These are phyloP conservation scores for Exocentrus adspersus DNA, from an alignment of 2,888 invertebrate genomes.

Conservation along the genomic window DNA sequence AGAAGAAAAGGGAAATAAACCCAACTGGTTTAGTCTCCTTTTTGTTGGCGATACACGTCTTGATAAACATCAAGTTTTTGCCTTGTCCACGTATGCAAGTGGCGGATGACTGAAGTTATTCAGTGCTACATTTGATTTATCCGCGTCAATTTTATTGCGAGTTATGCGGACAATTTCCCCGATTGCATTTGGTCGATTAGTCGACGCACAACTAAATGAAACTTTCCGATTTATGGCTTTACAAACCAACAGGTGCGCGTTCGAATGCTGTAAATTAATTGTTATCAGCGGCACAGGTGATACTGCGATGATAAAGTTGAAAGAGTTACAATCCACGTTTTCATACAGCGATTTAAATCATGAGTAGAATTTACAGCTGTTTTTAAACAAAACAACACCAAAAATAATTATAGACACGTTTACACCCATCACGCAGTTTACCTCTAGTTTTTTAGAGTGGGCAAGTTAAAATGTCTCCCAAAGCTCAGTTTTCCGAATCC, in stretches of 20 bases:
- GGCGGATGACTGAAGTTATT: neutral
- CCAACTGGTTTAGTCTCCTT: slow-evolving; percentile 18
- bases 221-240: neutral
- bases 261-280: neutral
- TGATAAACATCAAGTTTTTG: slow-evolving; percentile 16
- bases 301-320: neutral
- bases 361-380: too few relatives aligned
- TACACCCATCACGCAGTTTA: too few relatives aligned
- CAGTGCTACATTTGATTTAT: slow-evolving; percentile 13
- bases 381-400: too few relatives aligned
- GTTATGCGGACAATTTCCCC: neutral
- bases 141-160: slow-evolving; percentile 8
- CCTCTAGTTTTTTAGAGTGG: too few relatives aligned
- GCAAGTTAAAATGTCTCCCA: too few relatives aligned
- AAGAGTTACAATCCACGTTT: too few relatives aligned
- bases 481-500: too few relatives aligned
- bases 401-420: too few relatives aligned
- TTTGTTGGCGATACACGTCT: slow-evolving; percentile 19
- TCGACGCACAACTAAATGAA: neutral
- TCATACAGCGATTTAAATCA: too few relatives aligned
- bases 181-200: slow-evolving; percentile 6
- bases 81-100: slow-evolving; percentile 9
- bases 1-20: slow-evolving; percentile 12
- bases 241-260: neutral
- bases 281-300: neutral